A percentile compares a stretch with the other conserved stretches of the same genome.
These are phyloP conservation scores for Margaritifera margaritifera DNA, from an alignment of 2,888 invertebrate species.

Conservation along the genomic window DNA sequence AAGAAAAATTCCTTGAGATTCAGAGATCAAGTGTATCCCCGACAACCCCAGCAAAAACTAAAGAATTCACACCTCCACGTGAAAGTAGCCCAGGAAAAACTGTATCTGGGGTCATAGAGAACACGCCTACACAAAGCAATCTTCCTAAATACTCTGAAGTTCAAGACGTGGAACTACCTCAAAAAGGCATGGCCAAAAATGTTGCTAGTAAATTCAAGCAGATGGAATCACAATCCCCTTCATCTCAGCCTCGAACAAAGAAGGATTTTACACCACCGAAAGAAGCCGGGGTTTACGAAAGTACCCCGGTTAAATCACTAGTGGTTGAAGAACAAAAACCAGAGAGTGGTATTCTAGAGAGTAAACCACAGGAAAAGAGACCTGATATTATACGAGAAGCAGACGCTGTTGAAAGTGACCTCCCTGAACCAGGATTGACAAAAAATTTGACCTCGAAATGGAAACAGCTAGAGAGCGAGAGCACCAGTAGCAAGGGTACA, in stretches of 20 bases:
- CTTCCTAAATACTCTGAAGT: conserved; percentile 45
- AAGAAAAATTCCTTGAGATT: conserved; percentile 45
- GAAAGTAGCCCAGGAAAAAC: conserved; percentile 39
- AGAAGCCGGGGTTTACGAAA: conserved; percentile 50
- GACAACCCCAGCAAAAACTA: conserved; percentile 38
- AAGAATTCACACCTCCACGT: conserved; percentile 60
- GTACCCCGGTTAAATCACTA: conserved; percentile 40
- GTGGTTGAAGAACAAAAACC: conserved; percentile 37
- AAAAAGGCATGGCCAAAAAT: conserved; percentile 84
- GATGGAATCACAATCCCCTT: conserved; percentile 30
- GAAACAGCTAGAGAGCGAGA: conserved; percentile 82
- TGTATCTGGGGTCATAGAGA: conserved; percentile 55
- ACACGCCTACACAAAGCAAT: conserved; percentile 47
- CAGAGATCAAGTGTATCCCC: conserved; percentile 39
- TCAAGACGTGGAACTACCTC: conserved; percentile 66
- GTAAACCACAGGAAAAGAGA: conserved; percentile 45
- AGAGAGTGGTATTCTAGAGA: conserved; percentile 63
- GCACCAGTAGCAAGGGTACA: conserved; percentile 35
- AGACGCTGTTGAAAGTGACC: conserved; percentile 65
- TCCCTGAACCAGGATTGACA: conserved; percentile 82
- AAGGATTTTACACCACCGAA: conserved; percentile 56
- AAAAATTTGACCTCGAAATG: conserved; percentile 87
- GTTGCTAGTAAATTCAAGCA: conserved; percentile 74
- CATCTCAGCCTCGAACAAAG: conserved; percentile 31
- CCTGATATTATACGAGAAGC: conserved; percentile 74